phyloP scores from a whole-genome alignment of 2,888 invertebrate species.

The Pristionchus maxplancki region DNA sequence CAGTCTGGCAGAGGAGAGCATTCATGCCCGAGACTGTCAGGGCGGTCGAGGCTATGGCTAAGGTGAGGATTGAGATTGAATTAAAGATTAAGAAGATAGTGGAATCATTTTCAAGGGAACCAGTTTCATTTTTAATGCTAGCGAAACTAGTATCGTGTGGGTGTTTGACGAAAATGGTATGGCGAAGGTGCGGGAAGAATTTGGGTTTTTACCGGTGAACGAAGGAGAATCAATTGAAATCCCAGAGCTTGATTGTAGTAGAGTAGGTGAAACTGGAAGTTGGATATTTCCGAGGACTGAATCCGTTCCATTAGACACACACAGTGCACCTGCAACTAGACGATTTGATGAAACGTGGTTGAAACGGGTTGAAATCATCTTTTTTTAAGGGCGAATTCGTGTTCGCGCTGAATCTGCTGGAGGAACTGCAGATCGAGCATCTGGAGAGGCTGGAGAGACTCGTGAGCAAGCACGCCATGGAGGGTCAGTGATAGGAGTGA shows the following conservation, averaged over 20 bases:
- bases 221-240: not conserved
- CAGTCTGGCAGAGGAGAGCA: conserved; percentile 94
- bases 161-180: too few relatives aligned
- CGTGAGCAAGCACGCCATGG: not conserved
- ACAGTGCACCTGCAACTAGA: too few relatives aligned
- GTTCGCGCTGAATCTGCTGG: conserved; percentile 52
- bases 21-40: conserved; percentile 88
- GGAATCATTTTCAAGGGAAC: too few relatives aligned
- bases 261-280: not conserved
- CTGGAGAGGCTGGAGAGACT: conserved; percentile 52
- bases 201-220: not conserved
- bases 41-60: conserved; percentile 54
- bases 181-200: too few relatives aligned
- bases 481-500: not conserved
- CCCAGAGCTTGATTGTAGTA: too few relatives aligned
- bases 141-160: too few relatives aligned
- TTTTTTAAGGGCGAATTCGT: conserved; percentile 55
- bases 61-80: not conserved
- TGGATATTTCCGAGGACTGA: too few relatives aligned
- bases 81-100: too few relatives aligned
- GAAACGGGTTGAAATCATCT: not conserved
- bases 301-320: too few relatives aligned
- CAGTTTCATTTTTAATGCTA: too few relatives aligned
- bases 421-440: conserved; percentile 53
- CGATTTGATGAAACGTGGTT: not conserved